These are phyloP conservation scores for Phania funesta DNA, from an alignment of 2,888 invertebrate species.

Conservation along the genomic window DNA sequence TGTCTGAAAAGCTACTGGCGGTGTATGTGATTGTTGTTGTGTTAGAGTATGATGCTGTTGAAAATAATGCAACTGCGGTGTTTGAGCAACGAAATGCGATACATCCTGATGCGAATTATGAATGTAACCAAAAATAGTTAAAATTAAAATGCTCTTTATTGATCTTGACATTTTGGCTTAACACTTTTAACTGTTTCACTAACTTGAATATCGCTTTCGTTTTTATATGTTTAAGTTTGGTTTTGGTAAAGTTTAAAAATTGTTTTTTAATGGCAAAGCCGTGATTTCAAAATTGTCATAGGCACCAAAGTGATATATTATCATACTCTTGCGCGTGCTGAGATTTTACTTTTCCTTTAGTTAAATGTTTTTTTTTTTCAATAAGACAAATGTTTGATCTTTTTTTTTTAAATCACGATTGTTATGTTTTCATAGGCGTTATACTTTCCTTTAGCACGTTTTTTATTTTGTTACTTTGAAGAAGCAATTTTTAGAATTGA, in stretches of 20 bases:
- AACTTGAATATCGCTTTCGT: neutral
- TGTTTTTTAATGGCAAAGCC: slow-evolving; percentile 23
- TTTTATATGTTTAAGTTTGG: slow-evolving; percentile 53
- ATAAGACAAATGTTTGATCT: neutral
- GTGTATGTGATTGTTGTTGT: slow-evolving; percentile 46
- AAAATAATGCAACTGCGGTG: slow-evolving; percentile 72
- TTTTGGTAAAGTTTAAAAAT: neutral
- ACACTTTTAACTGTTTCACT: slow-evolving; percentile 44
- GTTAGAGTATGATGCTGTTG: slow-evolving; percentile 48
- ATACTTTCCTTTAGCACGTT: slow-evolving; percentile 75
- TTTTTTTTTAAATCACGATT: slow-evolving; percentile 63
- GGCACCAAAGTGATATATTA: too few species aligned
- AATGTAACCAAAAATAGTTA: slow-evolving; percentile 3
- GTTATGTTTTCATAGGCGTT: slow-evolving; percentile 46
- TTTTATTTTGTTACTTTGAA: neutral
- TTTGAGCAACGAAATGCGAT: slow-evolving; percentile 74
- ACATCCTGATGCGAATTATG: slow-evolving; percentile 69
- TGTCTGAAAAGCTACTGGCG: slow-evolving; percentile 61
- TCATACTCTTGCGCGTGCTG: slow-evolving; percentile 1
- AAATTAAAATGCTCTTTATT: slow-evolving; percentile 7
- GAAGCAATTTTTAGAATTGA: neutral
- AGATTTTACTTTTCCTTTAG: slow-evolving; percentile 45
- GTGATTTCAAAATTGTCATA: slow-evolving; percentile 30
- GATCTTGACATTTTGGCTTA: slow-evolving; percentile 57
- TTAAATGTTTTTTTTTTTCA: neutral